Base-by-base conservation (phyloP, 2,888 invertebrate genomes). In the Criorhina ranunculi region DNA sequence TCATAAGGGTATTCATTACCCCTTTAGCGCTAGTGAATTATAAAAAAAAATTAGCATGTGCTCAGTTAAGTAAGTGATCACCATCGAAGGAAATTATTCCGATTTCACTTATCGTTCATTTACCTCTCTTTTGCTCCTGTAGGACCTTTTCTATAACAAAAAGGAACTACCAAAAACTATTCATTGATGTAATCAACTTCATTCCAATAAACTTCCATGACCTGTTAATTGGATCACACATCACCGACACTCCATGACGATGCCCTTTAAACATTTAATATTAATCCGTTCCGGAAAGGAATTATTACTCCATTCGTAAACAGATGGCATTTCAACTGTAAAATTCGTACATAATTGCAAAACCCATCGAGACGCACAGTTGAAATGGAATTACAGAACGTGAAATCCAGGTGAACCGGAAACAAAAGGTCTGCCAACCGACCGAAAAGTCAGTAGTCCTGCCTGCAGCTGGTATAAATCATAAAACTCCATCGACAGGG, bases 281-380 rank as follows among this genome's bases (percentile, higher is more conserved):
- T 46, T 8, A 55, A 17, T 31, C 24, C 49, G 17, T 37, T 12
- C 3, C 5, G 12, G 51, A 19, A 7, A 51, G 51, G 9, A 60
- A 60, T 59, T 51, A 66, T 77, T 51, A 57, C 51, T 2, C 51
- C 44, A 11, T 51, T 53, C 33, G 24, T 19, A n/a, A 9, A 35
- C 35, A 35, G 12, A n/a, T 7, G 33, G 8, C 35, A 51, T 51
- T n/a, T 42, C 66, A 37, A 59, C 29, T 67, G 67, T 9, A 17
- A 46, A 44, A 46, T 51, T 40, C 77, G 57, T n/a, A n/a, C n/a
- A n/a, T 77, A 73, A 80, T 75, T 72, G 57, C 49, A 70, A 76
- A 70, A 33, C 42, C 62, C 69, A 76, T 64, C 35, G 62, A 53
- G 76, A 62, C 53, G 66, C 37, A 24, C 19, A 66, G 40, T 59